Conservation (phyloP, 2,113 vertebrate species). For the Pygoscelis adeliae region DNA sequence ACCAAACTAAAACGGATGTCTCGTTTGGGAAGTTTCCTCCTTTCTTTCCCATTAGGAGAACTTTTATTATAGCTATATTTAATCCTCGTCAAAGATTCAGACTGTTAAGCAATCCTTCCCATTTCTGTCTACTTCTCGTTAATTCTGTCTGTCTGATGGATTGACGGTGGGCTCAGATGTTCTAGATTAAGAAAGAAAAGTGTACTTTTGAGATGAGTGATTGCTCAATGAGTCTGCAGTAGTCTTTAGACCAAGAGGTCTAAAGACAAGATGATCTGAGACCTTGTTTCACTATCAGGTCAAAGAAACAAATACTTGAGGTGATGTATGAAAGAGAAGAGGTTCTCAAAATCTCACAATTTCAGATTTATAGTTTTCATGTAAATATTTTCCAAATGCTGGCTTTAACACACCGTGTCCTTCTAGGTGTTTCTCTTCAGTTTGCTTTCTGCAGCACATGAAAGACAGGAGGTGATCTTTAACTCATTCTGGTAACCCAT, state of each 20-base stretch:
- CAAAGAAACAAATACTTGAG: background rate
- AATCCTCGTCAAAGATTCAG: background rate
- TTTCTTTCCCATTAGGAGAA: background rate
- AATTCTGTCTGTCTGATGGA: background rate
- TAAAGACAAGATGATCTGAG: background rate
- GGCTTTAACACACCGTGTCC: background rate
- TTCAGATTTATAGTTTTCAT: background rate
- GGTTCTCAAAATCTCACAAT: background rate
- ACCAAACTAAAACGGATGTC: background rate
- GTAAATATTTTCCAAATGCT: background rate
- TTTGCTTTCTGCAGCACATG: background rate
- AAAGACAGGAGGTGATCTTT: background rate
- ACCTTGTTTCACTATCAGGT: background rate
- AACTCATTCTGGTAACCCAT: background rate
- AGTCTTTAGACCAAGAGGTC: background rate
- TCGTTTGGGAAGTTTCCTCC: background rate
- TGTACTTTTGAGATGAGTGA: background rate
- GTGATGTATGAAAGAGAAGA: background rate
- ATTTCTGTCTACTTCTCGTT: background rate
- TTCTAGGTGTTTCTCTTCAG: background rate
- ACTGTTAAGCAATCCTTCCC: background rate
- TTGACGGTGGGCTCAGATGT: background rate
- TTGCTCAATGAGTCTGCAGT: background rate
- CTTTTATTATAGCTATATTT: background rate
- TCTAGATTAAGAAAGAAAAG: background rate